Conservation (phyloP, 2,797 vertebrate genomes). For the Botia kubotai region DNA sequence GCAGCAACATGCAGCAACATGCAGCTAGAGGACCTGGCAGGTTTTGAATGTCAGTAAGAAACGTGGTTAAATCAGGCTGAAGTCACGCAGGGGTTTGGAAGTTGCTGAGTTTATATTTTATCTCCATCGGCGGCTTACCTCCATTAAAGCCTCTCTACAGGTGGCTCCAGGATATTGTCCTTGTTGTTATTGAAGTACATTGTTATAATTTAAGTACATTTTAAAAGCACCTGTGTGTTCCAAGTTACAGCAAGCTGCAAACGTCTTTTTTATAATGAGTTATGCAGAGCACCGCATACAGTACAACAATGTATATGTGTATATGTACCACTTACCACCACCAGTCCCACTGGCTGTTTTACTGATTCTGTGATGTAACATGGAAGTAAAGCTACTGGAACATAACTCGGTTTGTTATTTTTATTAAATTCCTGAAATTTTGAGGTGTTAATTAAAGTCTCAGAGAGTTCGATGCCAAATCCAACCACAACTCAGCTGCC, state of each 20-base stretch:
- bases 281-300: no score
- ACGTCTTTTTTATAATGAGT: no score
- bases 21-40: not conserved
- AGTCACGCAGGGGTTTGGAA: not conserved
- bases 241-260: not conserved
- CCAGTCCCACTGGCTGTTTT: no score
- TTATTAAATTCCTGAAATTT: not conserved
- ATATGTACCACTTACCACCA: no score
- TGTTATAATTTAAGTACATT: not conserved
- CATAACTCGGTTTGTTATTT: not conserved
- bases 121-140: not conserved
- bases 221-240: not conserved
- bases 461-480: not conserved
- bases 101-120: slow-evolving; percentile 3
- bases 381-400: not conserved
- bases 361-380: no score
- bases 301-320: no score
- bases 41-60: not conserved
- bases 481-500: not conserved
- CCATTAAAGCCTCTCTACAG: not conserved
- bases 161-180: not conserved
- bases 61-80: not conserved
- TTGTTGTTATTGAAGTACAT: not conserved
- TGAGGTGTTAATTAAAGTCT: no score
- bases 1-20: not conserved